These are phyloP conservation scores for Brachystomella parvula DNA, from an alignment of 1,140 invertebrate genomes.

Conservation along the genomic window DNA sequence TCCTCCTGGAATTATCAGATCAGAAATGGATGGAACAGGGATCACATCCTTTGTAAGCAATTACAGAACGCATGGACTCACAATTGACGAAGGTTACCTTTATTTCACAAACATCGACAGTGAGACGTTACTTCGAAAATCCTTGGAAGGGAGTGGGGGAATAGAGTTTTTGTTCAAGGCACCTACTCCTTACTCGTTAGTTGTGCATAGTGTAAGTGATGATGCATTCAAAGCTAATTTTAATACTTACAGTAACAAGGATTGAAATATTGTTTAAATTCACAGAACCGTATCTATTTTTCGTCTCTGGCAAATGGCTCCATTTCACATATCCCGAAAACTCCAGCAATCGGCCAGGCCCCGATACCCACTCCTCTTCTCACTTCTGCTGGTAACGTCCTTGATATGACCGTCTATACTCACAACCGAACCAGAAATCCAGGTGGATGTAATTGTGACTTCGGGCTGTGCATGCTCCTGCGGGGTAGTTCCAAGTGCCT, in stretches of 20 bases:
- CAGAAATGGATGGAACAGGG: neutral
- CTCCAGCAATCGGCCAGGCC: neutral
- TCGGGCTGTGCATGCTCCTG: neutral
- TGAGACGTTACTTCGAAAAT: neutral
- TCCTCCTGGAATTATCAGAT: neutral
- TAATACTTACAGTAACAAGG: too few relatives aligned
- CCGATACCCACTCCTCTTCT: neutral
- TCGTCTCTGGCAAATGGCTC: slow-evolving; percentile 3
- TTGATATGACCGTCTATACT: neutral
- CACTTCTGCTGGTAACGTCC: neutral
- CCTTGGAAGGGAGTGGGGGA: neutral
- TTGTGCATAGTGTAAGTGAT: neutral
- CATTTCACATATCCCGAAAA: neutral
- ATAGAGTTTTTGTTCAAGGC: slow-evolving; percentile 3
- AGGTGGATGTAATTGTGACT: neutral
- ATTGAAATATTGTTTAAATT: neutral
- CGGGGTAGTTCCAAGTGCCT: neutral
- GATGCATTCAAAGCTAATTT: neutral
- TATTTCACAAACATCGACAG: slow-evolving; percentile 7
- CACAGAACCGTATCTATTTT: slow-evolving; percentile 3
- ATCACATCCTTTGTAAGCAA: neutral
- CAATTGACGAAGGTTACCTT: neutral
- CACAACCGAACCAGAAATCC: neutral
- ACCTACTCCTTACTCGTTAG: neutral
- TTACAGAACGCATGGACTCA: neutral